A percentile compares a stretch with the other conserved stretches of the same genome.
phyloP scores from a whole-genome alignment of 2,888 invertebrate species.

The Protonemura montana region DNA sequence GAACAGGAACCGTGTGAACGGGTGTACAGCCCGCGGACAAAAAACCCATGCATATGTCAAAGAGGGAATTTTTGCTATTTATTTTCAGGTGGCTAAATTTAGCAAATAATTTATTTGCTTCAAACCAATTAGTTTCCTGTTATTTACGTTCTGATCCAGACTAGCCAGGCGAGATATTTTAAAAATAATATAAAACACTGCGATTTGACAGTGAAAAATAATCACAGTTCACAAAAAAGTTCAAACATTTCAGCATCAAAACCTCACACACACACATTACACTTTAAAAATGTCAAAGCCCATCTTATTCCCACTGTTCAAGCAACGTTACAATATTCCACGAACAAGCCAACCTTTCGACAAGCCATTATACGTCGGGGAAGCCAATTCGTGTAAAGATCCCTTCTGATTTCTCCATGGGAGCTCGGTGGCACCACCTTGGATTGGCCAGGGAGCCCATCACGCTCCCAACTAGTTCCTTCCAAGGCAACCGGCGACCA shows the following conservation, averaged over 20 bases:
- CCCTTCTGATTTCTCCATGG: constrained; percentile 38
- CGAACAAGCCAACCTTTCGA: background rate
- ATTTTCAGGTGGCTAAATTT: background rate
- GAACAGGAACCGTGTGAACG: background rate
- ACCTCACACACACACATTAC: background rate
- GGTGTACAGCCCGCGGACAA: background rate
- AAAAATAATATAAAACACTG: background rate
- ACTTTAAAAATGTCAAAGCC: background rate
- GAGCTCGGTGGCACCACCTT: background rate
- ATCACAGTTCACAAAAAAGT: too few relatives aligned
- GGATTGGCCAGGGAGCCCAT: background rate
- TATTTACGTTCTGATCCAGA: background rate
- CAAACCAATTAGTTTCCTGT: background rate
- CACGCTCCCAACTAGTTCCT: too few relatives aligned
- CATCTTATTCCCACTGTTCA: background rate
- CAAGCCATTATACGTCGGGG: background rate
- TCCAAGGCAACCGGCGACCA: too few relatives aligned
- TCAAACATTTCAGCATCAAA: background rate
- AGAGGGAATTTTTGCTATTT: background rate
- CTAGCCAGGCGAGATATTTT: background rate
- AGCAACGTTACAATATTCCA: background rate
- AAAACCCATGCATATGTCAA: background rate
- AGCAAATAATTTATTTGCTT: background rate
- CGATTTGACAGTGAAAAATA: background rate
- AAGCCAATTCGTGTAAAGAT: constrained; percentile 14